phyloP scores from a whole-genome alignment of 1,140 invertebrate species.

The Drosophila ogumai region DNA sequence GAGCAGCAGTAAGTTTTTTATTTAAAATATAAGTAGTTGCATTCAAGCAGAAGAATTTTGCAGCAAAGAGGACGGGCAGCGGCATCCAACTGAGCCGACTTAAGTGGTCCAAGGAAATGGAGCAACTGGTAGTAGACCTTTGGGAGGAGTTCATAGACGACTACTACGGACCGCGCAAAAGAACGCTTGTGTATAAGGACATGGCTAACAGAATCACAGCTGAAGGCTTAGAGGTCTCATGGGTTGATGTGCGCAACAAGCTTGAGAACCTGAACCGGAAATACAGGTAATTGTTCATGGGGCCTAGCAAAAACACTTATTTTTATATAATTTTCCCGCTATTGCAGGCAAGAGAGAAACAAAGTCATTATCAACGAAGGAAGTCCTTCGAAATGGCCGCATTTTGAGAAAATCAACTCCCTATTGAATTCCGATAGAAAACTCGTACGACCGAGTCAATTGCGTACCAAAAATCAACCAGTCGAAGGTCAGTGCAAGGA shows the following conservation, averaged over 20 bases:
- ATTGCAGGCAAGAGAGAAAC: background rate
- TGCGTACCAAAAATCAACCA: background rate
- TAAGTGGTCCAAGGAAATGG: background rate
- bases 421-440: background rate
- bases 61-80: background rate
- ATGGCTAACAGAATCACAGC: background rate
- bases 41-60: background rate
- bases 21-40: too few species aligned
- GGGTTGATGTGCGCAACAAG: conserved; percentile 8
- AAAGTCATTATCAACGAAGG: background rate
- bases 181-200: background rate
- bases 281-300: background rate
- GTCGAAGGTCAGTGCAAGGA: background rate
- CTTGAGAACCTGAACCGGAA: conserved; percentile 1
- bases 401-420: background rate
- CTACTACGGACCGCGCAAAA: conserved; percentile 3
- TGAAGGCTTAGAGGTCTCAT: background rate
- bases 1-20: background rate
- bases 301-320: too few species aligned
- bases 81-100: background rate
- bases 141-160: background rate
- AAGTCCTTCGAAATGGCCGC: background rate
- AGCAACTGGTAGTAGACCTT: conserved; percentile 2
- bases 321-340: background rate
- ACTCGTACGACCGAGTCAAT: background rate